Evolutionary conservation across 2,888 invertebrate species (phyloP).

Genomic region (Abscondita cerata): DNA sequence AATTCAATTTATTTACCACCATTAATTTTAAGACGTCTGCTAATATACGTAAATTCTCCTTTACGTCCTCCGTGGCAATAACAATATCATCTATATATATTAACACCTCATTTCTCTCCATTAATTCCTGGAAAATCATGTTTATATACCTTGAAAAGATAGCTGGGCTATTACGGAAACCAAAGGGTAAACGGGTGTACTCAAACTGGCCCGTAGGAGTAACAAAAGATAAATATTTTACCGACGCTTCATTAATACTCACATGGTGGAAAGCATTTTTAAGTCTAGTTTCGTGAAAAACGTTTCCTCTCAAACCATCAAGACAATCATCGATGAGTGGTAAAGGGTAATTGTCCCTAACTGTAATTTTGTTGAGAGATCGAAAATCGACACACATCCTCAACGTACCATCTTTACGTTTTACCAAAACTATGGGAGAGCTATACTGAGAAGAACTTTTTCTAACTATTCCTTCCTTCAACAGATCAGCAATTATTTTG

Average conservation of each 20-base stretch:
- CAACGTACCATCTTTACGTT: neutral
- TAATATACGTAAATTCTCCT: neutral
- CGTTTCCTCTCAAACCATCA: neutral
- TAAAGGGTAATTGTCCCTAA: neutral
- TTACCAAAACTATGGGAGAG: neutral
- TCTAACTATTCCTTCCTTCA: neutral
- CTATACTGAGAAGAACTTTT: neutral
- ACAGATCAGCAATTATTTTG: neutral
- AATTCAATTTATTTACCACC: neutral
- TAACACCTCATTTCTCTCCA: neutral
- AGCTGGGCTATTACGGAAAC: neutral
- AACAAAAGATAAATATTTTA: constrained; percentile 2
- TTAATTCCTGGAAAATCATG: neutral
- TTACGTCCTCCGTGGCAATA: neutral
- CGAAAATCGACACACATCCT: no score
- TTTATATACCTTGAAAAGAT: neutral
- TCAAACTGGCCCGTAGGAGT: neutral
- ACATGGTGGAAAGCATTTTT: neutral
- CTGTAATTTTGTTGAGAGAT: neutral
- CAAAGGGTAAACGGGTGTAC: neutral
- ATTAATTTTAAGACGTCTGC: neutral
- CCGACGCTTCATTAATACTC: neutral
- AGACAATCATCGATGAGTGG: neutral
- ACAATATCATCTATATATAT: neutral
- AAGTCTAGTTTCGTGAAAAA: neutral